Conservation (phyloP, 2,888 invertebrate genomes). For the Habrosyne pyritoides region DNA sequence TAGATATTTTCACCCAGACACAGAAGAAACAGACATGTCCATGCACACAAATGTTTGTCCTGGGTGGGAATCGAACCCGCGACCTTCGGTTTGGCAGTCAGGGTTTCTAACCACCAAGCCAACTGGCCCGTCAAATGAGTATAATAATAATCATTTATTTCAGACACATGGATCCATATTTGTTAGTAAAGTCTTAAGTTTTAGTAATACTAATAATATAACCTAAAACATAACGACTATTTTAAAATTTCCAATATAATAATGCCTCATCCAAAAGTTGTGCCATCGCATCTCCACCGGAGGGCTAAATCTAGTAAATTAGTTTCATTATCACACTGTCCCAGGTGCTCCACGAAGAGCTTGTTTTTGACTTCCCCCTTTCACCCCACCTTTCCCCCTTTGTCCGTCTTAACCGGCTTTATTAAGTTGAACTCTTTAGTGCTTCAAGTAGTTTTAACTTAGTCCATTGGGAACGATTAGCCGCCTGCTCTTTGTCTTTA, state of each 20-base stretch:
- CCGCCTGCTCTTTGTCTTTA: constrained; percentile 33
- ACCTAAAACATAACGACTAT: too few species aligned
- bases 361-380: constrained; percentile 35
- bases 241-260: background rate
- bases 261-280: constrained; percentile 23
- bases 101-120: too few species aligned
- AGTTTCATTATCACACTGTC: constrained; percentile 58
- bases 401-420: constrained; percentile 44
- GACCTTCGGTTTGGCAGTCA: too few species aligned
- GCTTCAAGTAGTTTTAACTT: constrained; percentile 39
- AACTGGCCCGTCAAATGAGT: too few species aligned
- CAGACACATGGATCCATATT: too few species aligned
- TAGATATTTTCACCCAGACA: too few species aligned
- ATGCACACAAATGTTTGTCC: too few species aligned
- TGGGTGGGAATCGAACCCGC: too few species aligned
- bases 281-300: constrained; percentile 13
- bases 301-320: constrained; percentile 56
- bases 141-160: too few species aligned
- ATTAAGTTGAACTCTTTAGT: constrained; percentile 55
- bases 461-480: constrained; percentile 33
- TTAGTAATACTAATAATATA: too few species aligned
- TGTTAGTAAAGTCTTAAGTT: too few species aligned
- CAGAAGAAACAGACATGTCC: too few species aligned
- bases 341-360: constrained; percentile 51
- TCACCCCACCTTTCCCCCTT: constrained; percentile 14